Conservation (phyloP, 1,140 invertebrate species). For the Drosophila obscura region DNA sequence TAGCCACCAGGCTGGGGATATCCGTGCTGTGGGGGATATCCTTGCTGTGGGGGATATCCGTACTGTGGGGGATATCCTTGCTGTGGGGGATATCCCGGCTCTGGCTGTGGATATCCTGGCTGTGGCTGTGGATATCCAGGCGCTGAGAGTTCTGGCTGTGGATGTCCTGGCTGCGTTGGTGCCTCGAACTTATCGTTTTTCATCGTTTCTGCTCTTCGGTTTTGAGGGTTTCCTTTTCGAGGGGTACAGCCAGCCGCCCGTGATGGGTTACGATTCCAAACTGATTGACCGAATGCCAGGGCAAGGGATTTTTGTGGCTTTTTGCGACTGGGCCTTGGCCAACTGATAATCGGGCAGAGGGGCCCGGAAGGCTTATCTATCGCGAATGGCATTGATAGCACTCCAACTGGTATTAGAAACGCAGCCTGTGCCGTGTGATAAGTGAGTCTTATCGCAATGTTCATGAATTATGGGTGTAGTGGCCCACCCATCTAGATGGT, state of each 20-base stretch:
- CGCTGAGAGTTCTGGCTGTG: slow-evolving; percentile 21
- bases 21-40: slow-evolving; percentile 5
- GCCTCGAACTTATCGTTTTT: slow-evolving; percentile 31
- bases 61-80: not conserved
- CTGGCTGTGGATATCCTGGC: too few species aligned
- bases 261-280: slow-evolving; percentile 17
- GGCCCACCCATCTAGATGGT: not conserved
- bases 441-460: slow-evolving; percentile 15
- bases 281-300: slow-evolving; percentile 14
- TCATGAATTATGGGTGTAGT: not conserved
- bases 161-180: slow-evolving; percentile 16
- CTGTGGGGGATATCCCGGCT: too few species aligned
- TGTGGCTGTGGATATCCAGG: slow-evolving; percentile 8
- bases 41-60: slow-evolving; percentile 12
- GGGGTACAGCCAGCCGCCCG: slow-evolving; percentile 9
- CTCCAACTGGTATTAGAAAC: not conserved
- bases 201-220: not conserved
- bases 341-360: slow-evolving; percentile 5
- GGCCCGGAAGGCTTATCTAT: slow-evolving; percentile 20
- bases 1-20: slow-evolving; percentile 4
- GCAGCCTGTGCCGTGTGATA: not conserved
- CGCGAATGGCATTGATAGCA: slow-evolving; percentile 10
- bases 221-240: not conserved
- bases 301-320: slow-evolving; percentile 19
- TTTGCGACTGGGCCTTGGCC: slow-evolving; percentile 1